A percentile compares a stretch with the other conserved stretches of the same genome.
Evolutionary conservation across 2,797 vertebrate species (phyloP).

Genomic region (Coregonus sp.): DNA sequence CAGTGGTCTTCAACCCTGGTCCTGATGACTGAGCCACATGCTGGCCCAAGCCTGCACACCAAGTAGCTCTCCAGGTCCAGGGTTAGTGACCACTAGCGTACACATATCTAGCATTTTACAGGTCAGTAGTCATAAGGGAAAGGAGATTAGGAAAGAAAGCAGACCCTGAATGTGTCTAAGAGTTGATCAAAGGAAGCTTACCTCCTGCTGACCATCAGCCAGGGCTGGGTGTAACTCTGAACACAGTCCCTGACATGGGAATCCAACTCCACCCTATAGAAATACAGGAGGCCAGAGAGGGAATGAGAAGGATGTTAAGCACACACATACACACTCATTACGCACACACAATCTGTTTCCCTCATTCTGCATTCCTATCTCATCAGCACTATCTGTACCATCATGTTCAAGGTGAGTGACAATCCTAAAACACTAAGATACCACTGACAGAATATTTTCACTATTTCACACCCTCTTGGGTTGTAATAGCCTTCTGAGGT

Average conservation of each 20-base stretch:
- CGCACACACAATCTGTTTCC: not conserved
- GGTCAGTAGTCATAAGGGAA: too few species aligned
- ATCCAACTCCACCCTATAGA: slow-evolving; percentile 85
- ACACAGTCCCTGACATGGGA: slow-evolving; percentile 92
- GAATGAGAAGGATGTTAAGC: not conserved
- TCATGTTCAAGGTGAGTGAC: slow-evolving; percentile 50
- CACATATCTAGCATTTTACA: too few species aligned
- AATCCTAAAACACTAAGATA: slow-evolving; percentile 28
- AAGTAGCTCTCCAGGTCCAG: too few species aligned
- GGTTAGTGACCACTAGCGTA: too few species aligned
- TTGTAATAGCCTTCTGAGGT: not conserved
- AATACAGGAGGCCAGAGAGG: slow-evolving; percentile 34
- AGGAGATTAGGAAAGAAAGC: not conserved
- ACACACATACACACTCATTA: not conserved
- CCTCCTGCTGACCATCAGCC: slow-evolving; percentile 94
- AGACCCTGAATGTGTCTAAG: not conserved
- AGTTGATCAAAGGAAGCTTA: slow-evolving; percentile 54
- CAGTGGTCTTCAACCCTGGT: too few species aligned
- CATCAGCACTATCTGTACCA: slow-evolving; percentile 37
- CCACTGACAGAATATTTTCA: slow-evolving; percentile 6
- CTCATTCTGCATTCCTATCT: not conserved
- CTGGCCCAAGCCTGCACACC: too few species aligned
- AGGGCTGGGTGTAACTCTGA: slow-evolving; percentile 89
- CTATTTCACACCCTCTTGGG: slow-evolving; percentile 14
- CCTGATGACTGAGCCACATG: too few species aligned